Evolutionary conservation across 2,113 vertebrate genomes (phyloP).

Genomic region (Stegostoma tigrinum): DNA sequence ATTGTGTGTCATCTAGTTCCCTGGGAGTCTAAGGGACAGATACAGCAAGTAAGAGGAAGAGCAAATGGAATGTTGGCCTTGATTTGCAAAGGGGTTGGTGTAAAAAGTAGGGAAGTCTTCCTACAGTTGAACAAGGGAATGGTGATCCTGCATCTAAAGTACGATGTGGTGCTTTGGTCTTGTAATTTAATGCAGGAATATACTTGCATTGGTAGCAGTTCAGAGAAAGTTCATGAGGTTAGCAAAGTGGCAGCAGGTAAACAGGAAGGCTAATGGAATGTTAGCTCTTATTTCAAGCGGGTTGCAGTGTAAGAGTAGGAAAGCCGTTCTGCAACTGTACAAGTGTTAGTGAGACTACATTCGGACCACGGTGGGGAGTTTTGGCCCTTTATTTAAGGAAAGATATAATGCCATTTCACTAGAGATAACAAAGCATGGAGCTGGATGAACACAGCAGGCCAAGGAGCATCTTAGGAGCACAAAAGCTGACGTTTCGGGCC

Average conservation of each 20-base stretch:
- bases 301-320: neutral
- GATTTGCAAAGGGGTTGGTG: neutral
- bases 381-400: neutral
- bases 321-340: neutral
- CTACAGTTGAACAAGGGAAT: neutral
- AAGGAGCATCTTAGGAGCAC: too few species aligned
- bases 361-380: neutral
- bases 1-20: neutral
- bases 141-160: neutral
- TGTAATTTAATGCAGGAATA: neutral
- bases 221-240: neutral
- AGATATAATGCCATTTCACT: neutral
- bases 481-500: too few species aligned
- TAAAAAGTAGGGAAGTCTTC: neutral
- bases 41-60: too few species aligned
- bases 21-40: neutral
- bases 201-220: neutral
- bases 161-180: neutral
- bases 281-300: neutral
- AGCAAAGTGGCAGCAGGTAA: too few species aligned
- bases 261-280: too few species aligned
- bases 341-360: neutral
- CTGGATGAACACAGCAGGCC: too few species aligned
- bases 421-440: too few species aligned
- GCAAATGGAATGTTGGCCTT: neutral